Conservation (phyloP, 2,113 vertebrate species). For the Buteo buteo region DNA sequence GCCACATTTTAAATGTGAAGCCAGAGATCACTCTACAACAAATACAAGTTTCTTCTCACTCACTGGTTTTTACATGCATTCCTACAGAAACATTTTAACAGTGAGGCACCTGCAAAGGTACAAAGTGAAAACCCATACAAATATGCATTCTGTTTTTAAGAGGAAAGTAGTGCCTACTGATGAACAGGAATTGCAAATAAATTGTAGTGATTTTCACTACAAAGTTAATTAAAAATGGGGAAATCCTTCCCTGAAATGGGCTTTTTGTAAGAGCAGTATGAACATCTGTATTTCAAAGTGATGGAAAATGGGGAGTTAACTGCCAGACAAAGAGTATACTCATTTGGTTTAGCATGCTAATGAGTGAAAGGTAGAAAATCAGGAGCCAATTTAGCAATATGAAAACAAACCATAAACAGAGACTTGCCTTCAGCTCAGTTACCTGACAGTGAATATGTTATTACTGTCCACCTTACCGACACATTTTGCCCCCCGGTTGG, state of each 20-base stretch:
- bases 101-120: background rate
- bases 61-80: background rate
- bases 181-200: background rate
- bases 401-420: background rate
- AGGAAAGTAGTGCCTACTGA: background rate
- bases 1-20: background rate
- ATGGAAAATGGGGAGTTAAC: background rate
- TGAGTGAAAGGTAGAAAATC: background rate
- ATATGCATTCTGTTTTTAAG: background rate
- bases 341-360: background rate
- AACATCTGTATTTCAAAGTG: background rate
- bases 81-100: background rate
- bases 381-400: background rate
- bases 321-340: background rate
- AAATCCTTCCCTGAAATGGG: background rate
- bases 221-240: background rate
- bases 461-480: background rate
- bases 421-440: background rate
- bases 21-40: background rate
- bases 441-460: background rate
- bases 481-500: accelerated
- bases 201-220: background rate
- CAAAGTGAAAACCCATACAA: background rate
- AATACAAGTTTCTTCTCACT: background rate
- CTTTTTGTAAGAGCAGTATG: background rate